Percentiles rank a stretch among this genome's conserved stretches.
Evolutionary conservation across 2,113 vertebrate species (phyloP).

Genomic region (Lepus timidus): DNA sequence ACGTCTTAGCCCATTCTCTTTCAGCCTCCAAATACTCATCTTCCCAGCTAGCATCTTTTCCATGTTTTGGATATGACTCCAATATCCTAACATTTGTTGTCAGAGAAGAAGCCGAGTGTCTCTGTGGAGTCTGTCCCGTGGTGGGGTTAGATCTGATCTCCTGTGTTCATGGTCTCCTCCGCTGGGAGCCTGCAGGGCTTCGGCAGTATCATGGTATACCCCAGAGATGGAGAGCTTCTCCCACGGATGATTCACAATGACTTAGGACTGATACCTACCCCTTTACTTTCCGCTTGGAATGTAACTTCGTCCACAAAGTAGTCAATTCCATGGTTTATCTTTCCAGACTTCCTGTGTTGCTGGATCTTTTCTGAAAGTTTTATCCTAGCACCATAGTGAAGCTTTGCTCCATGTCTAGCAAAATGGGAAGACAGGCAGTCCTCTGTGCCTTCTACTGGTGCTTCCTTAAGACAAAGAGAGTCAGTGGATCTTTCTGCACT

Average conservation of each 20-base stretch:
- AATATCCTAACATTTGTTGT: neutral
- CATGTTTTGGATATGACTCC: neutral
- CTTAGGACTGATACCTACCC: neutral
- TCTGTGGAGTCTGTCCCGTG: neutral
- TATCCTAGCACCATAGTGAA: neutral
- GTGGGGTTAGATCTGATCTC: neutral
- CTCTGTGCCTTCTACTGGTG: neutral
- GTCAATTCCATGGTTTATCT: conserved; percentile 36
- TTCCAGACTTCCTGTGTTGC: conserved; percentile 21
- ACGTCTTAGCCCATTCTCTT: neutral
- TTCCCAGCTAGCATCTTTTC: neutral
- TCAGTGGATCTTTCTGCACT: neutral
- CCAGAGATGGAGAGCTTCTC: neutral
- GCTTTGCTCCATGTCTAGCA: neutral
- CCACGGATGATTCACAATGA: neutral
- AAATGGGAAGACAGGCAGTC: neutral
- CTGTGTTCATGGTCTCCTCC: neutral
- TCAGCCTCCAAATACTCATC: neutral
- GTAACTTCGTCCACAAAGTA: neutral
- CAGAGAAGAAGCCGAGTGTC: neutral
- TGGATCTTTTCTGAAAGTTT: conserved; percentile 33
- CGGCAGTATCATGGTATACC: neutral
- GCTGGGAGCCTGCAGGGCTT: neutral
- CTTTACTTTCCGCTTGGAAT: conserved; percentile 36
- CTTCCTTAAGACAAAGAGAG: neutral